phyloP scores from a whole-genome alignment of 2,113 vertebrate genomes.

The Pseudorhombus dupliciocellatus region DNA sequence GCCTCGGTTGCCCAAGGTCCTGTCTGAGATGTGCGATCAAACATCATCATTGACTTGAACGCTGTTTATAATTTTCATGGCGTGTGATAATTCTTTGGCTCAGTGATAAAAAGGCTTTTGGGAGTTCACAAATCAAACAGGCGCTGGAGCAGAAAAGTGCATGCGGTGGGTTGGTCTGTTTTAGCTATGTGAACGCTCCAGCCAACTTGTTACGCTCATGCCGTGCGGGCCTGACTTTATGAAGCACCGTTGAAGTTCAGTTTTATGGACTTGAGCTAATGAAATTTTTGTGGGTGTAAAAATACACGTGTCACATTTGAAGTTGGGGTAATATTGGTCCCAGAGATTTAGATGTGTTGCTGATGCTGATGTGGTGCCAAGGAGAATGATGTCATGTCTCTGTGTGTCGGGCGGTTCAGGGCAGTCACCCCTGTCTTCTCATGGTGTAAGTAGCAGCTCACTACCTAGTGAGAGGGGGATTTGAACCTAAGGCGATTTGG shows the following conservation, averaged over 20 bases:
- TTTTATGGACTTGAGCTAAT: slow-evolving; percentile 15
- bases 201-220: slow-evolving; percentile 18
- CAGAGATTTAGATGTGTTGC: background rate
- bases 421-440: slow-evolving; percentile 62
- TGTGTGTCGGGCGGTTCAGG: slow-evolving; percentile 38
- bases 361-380: slow-evolving; percentile 4
- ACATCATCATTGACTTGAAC: slow-evolving; percentile 21
- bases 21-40: background rate
- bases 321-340: background rate
- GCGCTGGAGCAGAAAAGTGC: slow-evolving; percentile 36
- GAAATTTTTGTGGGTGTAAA: background rate
- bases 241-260: slow-evolving; percentile 5
- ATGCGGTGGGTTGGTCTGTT: slow-evolving; percentile 21
- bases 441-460: slow-evolving; percentile 76
- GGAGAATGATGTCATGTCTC: slow-evolving; percentile 37
- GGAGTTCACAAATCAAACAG: slow-evolving; percentile 13
- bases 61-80: slow-evolving; percentile 10
- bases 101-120: slow-evolving; percentile 9
- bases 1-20: background rate
- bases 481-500: slow-evolving; percentile 73
- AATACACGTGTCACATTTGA: background rate
- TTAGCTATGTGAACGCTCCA: slow-evolving; percentile 18
- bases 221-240: slow-evolving; percentile 7
- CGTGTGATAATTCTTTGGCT: slow-evolving; percentile 34
- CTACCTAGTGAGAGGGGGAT: slow-evolving; percentile 65